phyloP scores from a whole-genome alignment of 2,888 invertebrate genomes.

The Sacculina carcini region DNA sequence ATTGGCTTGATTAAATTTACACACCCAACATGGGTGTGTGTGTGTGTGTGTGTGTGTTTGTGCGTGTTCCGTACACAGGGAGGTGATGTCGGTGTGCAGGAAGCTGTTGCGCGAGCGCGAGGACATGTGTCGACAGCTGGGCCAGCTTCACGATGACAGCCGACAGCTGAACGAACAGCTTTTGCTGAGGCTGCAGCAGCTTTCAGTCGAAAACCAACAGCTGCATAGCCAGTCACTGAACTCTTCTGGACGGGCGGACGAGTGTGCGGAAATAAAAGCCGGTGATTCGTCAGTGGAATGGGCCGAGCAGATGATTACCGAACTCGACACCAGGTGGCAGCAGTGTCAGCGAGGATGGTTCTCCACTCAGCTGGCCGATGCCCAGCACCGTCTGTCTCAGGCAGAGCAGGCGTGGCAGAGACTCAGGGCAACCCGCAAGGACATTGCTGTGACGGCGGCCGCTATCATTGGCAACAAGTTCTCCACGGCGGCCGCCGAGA shows the following conservation, averaged over 20 bases:
- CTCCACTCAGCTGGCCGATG: slow-evolving; percentile 15
- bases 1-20: no score
- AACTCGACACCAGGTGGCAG: slow-evolving; percentile 15
- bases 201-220: slow-evolving; percentile 5
- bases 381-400: slow-evolving; percentile 16
- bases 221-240: slow-evolving; percentile 1
- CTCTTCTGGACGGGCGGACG: background rate
- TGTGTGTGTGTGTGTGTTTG: no score
- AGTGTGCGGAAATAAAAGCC: slow-evolving; percentile 2
- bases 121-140: slow-evolving; percentile 17
- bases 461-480: no score
- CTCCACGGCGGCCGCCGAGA: no score
- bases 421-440: slow-evolving; percentile 12
- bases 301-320: slow-evolving; percentile 12
- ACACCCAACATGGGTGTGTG: no score
- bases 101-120: slow-evolving; percentile 19
- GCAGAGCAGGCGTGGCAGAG: slow-evolving; percentile 18
- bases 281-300: slow-evolving; percentile 11
- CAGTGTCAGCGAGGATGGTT: slow-evolving; percentile 15
- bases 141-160: slow-evolving; percentile 15
- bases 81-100: slow-evolving; percentile 18
- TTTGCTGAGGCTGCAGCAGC: background rate
- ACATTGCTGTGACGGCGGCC: no score
- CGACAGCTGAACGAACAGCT: slow-evolving; percentile 14
- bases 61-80: slow-evolving; percentile 15